Conservation (phyloP, 2,888 invertebrate genomes). For the Cephus runcator region DNA sequence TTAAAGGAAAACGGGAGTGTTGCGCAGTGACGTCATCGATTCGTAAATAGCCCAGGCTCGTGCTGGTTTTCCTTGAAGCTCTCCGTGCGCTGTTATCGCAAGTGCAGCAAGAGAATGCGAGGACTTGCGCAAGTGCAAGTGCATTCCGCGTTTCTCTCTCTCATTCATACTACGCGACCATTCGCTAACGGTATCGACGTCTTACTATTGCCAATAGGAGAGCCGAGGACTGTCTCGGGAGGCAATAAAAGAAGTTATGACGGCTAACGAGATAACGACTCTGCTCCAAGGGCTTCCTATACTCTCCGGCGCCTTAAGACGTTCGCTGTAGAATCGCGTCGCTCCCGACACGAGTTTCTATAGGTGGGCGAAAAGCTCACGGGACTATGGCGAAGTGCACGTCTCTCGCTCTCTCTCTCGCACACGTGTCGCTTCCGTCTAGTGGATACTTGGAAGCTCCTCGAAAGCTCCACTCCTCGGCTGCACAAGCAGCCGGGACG, state of each 20-base stretch:
- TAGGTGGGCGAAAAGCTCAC: background rate
- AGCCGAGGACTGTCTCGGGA: background rate
- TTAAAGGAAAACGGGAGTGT: no score
- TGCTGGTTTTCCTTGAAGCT: background rate
- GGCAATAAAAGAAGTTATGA: slow-evolving; percentile 1
- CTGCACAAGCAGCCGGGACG: background rate
- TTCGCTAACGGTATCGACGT: no score
- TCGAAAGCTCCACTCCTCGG: background rate
- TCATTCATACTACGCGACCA: background rate
- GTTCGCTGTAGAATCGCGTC: background rate
- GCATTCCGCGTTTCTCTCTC: background rate
- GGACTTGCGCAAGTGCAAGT: background rate
- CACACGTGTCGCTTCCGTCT: background rate
- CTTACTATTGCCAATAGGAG: background rate
- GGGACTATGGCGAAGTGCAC: background rate
- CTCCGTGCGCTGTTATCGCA: background rate
- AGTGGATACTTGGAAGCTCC: background rate
- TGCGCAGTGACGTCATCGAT: background rate
- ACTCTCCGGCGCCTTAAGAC: background rate
- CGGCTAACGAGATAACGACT: slow-evolving; percentile 2
- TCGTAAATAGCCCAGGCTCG: background rate
- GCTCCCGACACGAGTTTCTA: background rate
- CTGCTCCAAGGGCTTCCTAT: background rate
- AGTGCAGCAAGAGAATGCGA: background rate
- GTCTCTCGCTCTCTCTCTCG: background rate